Evolutionary conservation across 2,888 invertebrate species (phyloP), one percentile per base, ranked within the genome.

Genomic region (Thereva unica): DNA sequence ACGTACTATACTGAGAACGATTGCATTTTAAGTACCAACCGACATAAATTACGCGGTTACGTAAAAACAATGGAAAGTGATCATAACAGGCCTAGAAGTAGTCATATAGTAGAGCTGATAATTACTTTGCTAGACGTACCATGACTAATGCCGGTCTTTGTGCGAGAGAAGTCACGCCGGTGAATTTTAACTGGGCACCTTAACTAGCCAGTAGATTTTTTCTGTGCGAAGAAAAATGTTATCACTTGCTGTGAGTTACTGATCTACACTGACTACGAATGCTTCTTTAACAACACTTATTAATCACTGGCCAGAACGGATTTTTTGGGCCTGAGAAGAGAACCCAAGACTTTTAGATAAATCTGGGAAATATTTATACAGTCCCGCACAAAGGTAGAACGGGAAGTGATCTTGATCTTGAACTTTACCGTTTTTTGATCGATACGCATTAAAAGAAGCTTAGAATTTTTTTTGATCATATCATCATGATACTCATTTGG

Each of bases 31-130:
- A 23, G 23, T 23, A 23, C 23, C 23, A 23, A 49, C 40, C 61
- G 61, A 38, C 40, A 41, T 61, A 61, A 50, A 50, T 61, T 50
- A 50, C 61, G 50, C 61, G 54, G 47, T 64, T 64, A 64, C 55
- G 41, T 64, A 64, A 64, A 55, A 64, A 64, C 44, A 45, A 47
- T 45, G 47, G 64, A 64, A 64, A 64, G 64, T 64, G 64, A 55
- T 64, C 38, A 55, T 37, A 64, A 37, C 37, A 10, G 38, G 47
- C 42, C 55, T 41, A 23, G 41, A 49, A 12, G 50, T 23, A 50
- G 10, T 10, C 42, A 5, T 50, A 61, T 41, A 35, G 61, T 12
- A 23, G 23, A 23, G 49, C 23, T 49, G 50, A 50, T 61, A 61
- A 61, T 61, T 61, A 50, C 49, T 34, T 8, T 34, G 50, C 9